Evolutionary conservation across 2,113 vertebrate genomes (phyloP), one percentile per base, ranked within the genome.

Genomic region (Notiomystis cincta): DNA sequence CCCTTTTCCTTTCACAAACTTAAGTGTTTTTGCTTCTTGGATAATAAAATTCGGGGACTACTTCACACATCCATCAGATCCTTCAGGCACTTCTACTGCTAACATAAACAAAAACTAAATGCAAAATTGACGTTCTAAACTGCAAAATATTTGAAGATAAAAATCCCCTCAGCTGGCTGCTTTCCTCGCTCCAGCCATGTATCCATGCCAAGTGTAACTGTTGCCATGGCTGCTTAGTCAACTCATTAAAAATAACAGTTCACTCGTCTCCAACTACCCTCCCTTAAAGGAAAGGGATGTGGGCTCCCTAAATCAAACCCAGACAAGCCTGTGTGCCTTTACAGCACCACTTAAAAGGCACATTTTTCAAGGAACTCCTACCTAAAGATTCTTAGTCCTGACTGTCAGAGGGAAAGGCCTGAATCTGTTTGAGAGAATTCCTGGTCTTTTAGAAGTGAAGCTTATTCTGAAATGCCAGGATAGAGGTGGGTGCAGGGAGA

Each of bases 151-250:
- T 81, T 82, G 60, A 85, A 93, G 87, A 93, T 85, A 79, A 95
- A 95, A 89, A 42, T 45, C 71, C 48, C 6, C 78, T 77, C 61
- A 14, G 65, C 84, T 38, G 38, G 66, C 47, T 77, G 23, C 33
- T 87, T 77, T 90, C 56, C 72, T 89, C 25, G 10, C 78, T 86
- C 54, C 20, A 83, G 69, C 76, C 56, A 11, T 40, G n/a, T 75
- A 57, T 82, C 96, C 78, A 71, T 28, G 61, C 90, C 91, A 92
- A 93, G 58, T 81, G 40, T 21, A 86, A 62, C 80, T 67, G 95
- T 97, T 97, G 92, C 84, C 90, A 91, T 93, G 92, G 92, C 67
- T 94, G 60, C 94, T 75, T 44, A 6, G 3, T 91, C 89, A 94
- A 66, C 77, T 94, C 56, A 81, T 89, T 90, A 93, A 87, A 90